A percentile compares a stretch with the other conserved stretches of the same genome.
Evolutionary conservation across 2,797 vertebrate genomes (phyloP).

Genomic region (Pelochelys cantorii): DNA sequence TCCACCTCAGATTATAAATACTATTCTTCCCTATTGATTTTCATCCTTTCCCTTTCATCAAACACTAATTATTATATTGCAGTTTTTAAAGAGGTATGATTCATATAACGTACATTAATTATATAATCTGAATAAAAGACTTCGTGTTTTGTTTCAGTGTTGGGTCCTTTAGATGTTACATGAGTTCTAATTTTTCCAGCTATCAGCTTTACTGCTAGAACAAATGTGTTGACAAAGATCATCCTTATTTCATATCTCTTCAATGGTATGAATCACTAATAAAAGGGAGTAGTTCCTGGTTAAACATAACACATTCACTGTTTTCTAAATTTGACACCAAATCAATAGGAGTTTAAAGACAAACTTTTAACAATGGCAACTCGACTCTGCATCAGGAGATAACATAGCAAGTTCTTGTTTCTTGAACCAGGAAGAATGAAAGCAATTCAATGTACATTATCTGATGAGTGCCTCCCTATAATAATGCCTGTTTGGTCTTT

Average conservation of each 20-base stretch:
- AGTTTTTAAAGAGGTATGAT: constrained; percentile 2
- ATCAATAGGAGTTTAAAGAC: constrained; percentile 12
- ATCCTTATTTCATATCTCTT: not conserved
- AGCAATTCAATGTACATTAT: not conserved
- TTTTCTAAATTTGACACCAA: not conserved
- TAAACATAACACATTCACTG: not conserved
- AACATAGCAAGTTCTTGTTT: not conserved
- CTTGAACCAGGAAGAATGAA: not conserved
- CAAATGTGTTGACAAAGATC: constrained; percentile 24
- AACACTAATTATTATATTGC: constrained; percentile 68
- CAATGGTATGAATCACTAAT: not conserved
- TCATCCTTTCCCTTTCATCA: constrained; percentile 53
- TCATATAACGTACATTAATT: constrained; percentile 1
- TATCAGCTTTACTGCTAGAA: constrained; percentile 9
- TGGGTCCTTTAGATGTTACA: not conserved
- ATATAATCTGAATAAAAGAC: constrained; percentile 16
- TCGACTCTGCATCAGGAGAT: not conserved
- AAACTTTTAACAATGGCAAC: not conserved
- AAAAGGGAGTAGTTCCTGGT: not conserved
- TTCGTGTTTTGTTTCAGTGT: constrained; percentile 24
- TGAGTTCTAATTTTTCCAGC: not conserved
- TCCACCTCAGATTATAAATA: constrained; percentile 33
- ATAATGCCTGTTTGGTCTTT: not conserved
- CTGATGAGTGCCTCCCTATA: not conserved
- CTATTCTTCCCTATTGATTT: constrained; percentile 65